These are phyloP conservation scores for Chunga burmeisteri DNA, from an alignment of 2,113 vertebrate species.

Conservation along the genomic window DNA sequence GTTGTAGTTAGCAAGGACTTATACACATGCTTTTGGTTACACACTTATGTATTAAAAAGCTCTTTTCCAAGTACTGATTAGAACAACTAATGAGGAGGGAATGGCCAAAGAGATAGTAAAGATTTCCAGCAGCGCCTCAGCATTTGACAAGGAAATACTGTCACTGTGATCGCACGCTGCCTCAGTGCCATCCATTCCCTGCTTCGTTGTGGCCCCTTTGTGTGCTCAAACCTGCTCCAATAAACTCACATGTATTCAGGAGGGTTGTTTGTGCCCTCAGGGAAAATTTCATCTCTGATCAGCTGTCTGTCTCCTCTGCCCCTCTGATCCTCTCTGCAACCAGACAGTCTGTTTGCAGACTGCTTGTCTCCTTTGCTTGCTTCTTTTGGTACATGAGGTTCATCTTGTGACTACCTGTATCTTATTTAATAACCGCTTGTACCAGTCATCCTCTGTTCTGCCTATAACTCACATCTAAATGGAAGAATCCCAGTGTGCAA, in stretches of 20 bases:
- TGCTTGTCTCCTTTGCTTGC: neutral
- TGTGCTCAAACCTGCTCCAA: neutral
- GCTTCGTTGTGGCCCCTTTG: neutral
- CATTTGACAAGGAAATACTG: neutral
- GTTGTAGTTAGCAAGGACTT: neutral
- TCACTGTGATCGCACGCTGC: neutral
- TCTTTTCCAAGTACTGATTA: neutral
- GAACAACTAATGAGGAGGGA: neutral
- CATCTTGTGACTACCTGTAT: neutral
- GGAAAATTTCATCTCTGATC: constrained; percentile 17
- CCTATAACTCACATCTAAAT: neutral
- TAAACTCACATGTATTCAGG: neutral
- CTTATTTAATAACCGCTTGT: neutral
- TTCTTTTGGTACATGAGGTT: neutral
- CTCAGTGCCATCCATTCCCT: neutral
- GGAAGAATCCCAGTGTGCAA: neutral
- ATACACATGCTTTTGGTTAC: neutral
- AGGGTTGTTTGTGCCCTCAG: neutral
- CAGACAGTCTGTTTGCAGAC: neutral
- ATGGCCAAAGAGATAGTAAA: neutral
- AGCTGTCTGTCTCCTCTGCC: neutral
- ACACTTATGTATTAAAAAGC: neutral
- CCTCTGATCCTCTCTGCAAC: neutral
- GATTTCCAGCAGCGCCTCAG: neutral
- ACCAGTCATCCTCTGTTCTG: neutral